phyloP scores from a whole-genome alignment of 2,888 invertebrate species.

The Taenaris catops region DNA sequence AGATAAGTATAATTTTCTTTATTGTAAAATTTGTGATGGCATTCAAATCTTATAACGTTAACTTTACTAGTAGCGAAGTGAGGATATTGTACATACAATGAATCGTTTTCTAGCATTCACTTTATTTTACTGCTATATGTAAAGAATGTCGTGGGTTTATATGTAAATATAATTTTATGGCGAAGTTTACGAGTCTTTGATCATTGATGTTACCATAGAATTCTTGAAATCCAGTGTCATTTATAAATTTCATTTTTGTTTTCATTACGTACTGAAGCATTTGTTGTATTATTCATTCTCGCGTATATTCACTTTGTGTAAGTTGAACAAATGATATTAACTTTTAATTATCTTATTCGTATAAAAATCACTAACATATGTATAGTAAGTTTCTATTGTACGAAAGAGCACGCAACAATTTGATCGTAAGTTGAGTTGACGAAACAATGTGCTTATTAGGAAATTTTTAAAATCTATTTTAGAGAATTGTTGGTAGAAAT shows the following conservation, averaged over 20 bases:
- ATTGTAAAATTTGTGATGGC: slow-evolving; percentile 6
- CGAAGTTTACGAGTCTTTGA: slow-evolving; percentile 34
- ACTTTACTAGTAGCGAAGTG: slow-evolving; percentile 8
- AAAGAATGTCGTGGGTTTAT: slow-evolving; percentile 29
- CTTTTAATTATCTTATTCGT: slow-evolving; percentile 11
- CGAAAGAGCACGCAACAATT: slow-evolving; percentile 12
- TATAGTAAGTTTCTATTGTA: slow-evolving; percentile 20
- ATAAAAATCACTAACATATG: slow-evolving; percentile 15
- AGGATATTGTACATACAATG: slow-evolving; percentile 16
- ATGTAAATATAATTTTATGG: slow-evolving; percentile 65
- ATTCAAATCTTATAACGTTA: slow-evolving; percentile 9
- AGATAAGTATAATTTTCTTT: slow-evolving; percentile 14
- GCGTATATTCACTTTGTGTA: slow-evolving; percentile 4
- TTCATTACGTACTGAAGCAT: slow-evolving; percentile 16
- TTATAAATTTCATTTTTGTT: slow-evolving; percentile 12
- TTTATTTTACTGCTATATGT: slow-evolving; percentile 16
- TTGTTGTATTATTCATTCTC: slow-evolving; percentile 11
- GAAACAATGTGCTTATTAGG: slow-evolving; percentile 8
- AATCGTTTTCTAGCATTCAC: slow-evolving; percentile 8
- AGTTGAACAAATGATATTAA: slow-evolving; percentile 15
- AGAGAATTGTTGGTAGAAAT: slow-evolving; percentile 6
- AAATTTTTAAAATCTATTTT: slow-evolving; percentile 7
- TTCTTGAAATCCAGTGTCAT: slow-evolving; percentile 25
- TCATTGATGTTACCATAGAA: slow-evolving; percentile 50
- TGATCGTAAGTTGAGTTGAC: slow-evolving; percentile 15